Base-by-base conservation (phyloP, 2,888 invertebrate species). In the Argynnis bischoffii region DNA sequence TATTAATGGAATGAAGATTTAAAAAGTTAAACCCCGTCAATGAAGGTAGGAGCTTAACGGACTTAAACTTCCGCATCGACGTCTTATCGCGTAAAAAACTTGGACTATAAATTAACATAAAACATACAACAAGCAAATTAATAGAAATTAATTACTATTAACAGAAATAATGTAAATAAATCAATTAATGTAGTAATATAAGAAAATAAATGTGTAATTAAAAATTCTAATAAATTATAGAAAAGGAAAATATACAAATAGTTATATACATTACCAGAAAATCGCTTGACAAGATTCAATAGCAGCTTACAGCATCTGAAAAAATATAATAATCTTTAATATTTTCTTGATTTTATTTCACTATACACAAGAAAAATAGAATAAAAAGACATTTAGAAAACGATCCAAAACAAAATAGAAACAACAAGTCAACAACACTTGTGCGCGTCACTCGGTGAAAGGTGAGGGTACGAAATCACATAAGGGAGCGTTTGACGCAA, bases 371-470 rank as follows among this genome's bases (percentile, higher is more conserved):
- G 35, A 63, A 56, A 67, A 21, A 64, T 59, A 59, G 50, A 63
- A 78, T 78, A 70, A 80, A 51, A 81, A 75, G 75, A 74, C 11
- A 47, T 26, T 47, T 57, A 75, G 76, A 80, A 82, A 78, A 82
- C 77, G 80, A 82, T 79, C 81, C 83, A 84, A 85, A 88, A 85
- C 83, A 86, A 83, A 86, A 86, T 84, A 81, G 82, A 87, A 86
- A 89, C 84, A 89, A 89, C 86, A 87, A 88, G 84, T 88, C 86
- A 86, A 87, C 87, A 88, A 87, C 85, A 87, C 85, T 90, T 87
- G 83, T 81, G 78, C 83, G 81, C 85, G 88, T 87, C 88, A 85
- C 83, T 77, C 76, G 77, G 72, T 74, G 79, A 76, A 78, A 78
- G 80, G 79, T 76, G 80, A 85, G 85, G 86, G 86, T 75, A 79